A percentile compares a stretch with the other conserved stretches of the same genome.
phyloP scores from a whole-genome alignment of 1,140 invertebrate genomes.

The Grapholita molesta region DNA sequence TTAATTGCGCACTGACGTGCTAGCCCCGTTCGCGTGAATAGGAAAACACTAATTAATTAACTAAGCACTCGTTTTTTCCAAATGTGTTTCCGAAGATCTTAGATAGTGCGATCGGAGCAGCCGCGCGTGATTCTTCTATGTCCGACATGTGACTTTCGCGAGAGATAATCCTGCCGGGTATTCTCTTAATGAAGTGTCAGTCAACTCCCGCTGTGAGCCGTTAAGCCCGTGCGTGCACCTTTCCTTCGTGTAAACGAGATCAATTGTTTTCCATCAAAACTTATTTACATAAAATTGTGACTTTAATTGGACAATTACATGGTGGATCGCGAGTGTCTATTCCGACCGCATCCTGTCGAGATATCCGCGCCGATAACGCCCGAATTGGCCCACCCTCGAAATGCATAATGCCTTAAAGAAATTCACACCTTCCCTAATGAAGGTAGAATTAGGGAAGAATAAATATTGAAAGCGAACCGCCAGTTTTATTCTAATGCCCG shows the following conservation, averaged over 20 bases:
- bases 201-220: slow-evolving; percentile 15
- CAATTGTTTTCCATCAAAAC: slow-evolving; percentile 28
- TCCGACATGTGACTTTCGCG: slow-evolving; percentile 27
- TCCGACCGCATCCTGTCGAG: slow-evolving; percentile 54
- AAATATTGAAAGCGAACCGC: slow-evolving; percentile 49
- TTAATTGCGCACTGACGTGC: slow-evolving; percentile 36
- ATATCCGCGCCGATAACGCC: slow-evolving; percentile 53
- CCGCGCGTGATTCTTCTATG: slow-evolving; percentile 22
- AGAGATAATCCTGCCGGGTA: slow-evolving; percentile 20
- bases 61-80: slow-evolving; percentile 28
- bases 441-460: slow-evolving; percentile 61
- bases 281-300: slow-evolving; percentile 68
- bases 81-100: slow-evolving; percentile 23
- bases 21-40: slow-evolving; percentile 38
- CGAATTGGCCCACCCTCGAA: slow-evolving; percentile 56
- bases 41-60: slow-evolving; percentile 42
- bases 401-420: slow-evolving; percentile 53
- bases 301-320: slow-evolving; percentile 72
- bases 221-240: slow-evolving; percentile 25
- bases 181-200: slow-evolving; percentile 16
- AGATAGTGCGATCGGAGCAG: slow-evolving; percentile 20
- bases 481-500: slow-evolving; percentile 35
- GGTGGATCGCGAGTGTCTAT: slow-evolving; percentile 49
- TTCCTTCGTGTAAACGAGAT: slow-evolving; percentile 27
- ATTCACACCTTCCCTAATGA: slow-evolving; percentile 74